Base-by-base conservation (phyloP, 2,888 invertebrate genomes). In the Apotomis capreana region DNA sequence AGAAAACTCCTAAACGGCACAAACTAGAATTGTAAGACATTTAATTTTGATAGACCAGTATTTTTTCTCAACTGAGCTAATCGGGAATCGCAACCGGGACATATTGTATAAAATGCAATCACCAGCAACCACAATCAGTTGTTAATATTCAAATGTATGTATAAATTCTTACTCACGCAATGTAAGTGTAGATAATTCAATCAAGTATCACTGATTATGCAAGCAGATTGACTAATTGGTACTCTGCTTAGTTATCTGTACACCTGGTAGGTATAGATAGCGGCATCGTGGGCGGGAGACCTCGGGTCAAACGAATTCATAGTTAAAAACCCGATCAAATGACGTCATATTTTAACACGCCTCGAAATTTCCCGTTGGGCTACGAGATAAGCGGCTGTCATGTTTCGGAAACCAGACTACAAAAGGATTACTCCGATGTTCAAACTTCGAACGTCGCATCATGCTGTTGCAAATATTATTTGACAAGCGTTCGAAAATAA, bases 241-340 rank as follows among this genome's bases (percentile, higher is more conserved):
- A 63, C 52, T 58, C 15, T 4, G 55, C 55, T 58, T 60, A 40
- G 65, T 61, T 70, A 68, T 62, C 63, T 61, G 68, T 58, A 68
- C 72, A 72, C 72, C 72, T 72, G 72, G 68, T 68, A 72, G 63
- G 72, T 68, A 72, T n/a, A 26, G 69, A 76, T 75, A 65, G 71
- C 70, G 73, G 75, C 88, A 74, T 86, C 90, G 91, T 92, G 91
- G 90, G 92, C 87, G 92, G 91, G 84, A 87, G 86, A 85, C 87
- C 84, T 76, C 78, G 83, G 91, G 91, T 90, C 90, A 91, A 91
- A 87, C 83, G 85, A 84, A 85, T 85, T 84, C 86, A 86, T 89
- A 91, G 90, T 89, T 89, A 88, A 90, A 89, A 88, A 86, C 84
- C 80, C 77, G 84, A 85, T 84, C 83, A 83, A 83, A 79, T 86